These are phyloP conservation scores for Acanthurus lineatus DNA, from an alignment of 2,797 vertebrate genomes.

Conservation along the genomic window DNA sequence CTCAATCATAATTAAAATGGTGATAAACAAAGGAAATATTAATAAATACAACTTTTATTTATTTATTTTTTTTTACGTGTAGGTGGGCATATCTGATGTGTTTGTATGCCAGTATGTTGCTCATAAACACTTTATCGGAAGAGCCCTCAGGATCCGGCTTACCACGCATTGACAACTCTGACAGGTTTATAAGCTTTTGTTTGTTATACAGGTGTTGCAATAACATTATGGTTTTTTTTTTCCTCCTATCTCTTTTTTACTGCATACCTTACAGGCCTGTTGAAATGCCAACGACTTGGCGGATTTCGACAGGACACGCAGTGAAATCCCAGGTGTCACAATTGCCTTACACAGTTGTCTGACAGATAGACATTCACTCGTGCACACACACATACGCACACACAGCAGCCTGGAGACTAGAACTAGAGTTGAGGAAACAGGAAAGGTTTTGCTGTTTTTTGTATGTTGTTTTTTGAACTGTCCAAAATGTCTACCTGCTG, in stretches of 20 bases:
- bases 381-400: slow-evolving; percentile 21
- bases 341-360: slow-evolving; percentile 32
- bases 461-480: slow-evolving; percentile 22
- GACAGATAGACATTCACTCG: slow-evolving; percentile 48
- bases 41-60: neutral
- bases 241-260: neutral
- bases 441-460: slow-evolving; percentile 35
- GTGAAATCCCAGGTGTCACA: slow-evolving; percentile 56
- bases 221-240: slow-evolving; percentile 24
- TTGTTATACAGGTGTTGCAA: slow-evolving; percentile 26
- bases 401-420: slow-evolving; percentile 46
- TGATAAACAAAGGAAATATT: neutral
- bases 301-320: slow-evolving; percentile 56
- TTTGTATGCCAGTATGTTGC: neutral
- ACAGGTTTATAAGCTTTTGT: slow-evolving; percentile 29
- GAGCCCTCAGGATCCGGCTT: neutral
- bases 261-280: slow-evolving; percentile 40
- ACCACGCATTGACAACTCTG: slow-evolving; percentile 7
- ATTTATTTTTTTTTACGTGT: neutral
- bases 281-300: slow-evolving; percentile 51
- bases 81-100: neutral
- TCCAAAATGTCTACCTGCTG: slow-evolving; percentile 40
- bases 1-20: neutral
- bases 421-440: slow-evolving; percentile 44
- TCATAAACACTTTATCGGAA: neutral